Evolutionary conservation across 2,113 vertebrate genomes (phyloP).

Genomic region (Pterocles burchelli): DNA sequence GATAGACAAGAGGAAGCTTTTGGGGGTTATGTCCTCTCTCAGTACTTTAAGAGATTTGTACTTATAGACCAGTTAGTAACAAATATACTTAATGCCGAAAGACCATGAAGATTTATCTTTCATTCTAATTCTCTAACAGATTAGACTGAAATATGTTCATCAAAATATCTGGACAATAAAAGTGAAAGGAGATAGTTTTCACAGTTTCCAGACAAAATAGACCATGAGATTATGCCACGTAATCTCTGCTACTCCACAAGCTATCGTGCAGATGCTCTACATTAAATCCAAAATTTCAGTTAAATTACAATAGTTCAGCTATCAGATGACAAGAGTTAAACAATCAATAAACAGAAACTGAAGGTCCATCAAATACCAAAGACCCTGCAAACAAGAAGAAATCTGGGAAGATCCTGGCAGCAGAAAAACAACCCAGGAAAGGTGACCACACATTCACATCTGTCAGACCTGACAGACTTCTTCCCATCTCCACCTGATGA

Average conservation of each 20-base stretch:
- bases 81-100: background rate
- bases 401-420: background rate
- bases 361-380: background rate
- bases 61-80: background rate
- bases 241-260: background rate
- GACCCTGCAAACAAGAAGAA: background rate
- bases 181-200: background rate
- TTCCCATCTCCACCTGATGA: background rate
- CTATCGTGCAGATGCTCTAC: background rate
- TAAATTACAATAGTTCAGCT: background rate
- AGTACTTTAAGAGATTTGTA: background rate
- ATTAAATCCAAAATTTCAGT: background rate
- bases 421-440: background rate
- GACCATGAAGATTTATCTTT: background rate
- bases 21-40: background rate
- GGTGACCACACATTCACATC: background rate
- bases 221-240: accelerated
- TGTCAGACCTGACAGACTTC: background rate
- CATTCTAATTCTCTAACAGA: background rate
- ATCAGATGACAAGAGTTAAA: background rate
- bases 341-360: background rate
- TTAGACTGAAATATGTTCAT: background rate
- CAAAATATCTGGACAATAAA: background rate
- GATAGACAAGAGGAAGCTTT: background rate
- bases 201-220: background rate